Evolutionary conservation across 2,113 vertebrate species (phyloP), one percentile per base, ranked within the genome.

Genomic region (Leucosticte australis): DNA sequence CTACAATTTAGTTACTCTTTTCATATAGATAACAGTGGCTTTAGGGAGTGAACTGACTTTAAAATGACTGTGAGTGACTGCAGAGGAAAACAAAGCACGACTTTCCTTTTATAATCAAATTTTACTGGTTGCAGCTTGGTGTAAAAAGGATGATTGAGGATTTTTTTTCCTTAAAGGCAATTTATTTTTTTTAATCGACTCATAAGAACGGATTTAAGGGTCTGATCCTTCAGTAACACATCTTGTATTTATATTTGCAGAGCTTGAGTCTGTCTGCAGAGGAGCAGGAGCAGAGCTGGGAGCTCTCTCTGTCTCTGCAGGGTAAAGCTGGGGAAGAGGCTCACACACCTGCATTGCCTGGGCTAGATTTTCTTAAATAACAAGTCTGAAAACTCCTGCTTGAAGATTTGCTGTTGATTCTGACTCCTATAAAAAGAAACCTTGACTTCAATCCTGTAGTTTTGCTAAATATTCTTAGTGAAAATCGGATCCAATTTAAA

Each of bases 1-100:
- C 91, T 87, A 55, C 94, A 42, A 95, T 81, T 87, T 96, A 91
- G 94, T 90, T 93, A 95, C 85, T 91, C 87, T 95, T 86, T 53
- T 87, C 73, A 35, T 87, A 93, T 35, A 89, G 71, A 50, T 65
- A 81, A 64, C n/a, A 47, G 69, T 65, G 49, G 64, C 69, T 87
- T 82, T 91, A 71, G 33, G 56, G 60, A 71, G 39, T 33, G 57
- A 59, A 56, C 41, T 39, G 82, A 35, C 67, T 83, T 80, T 75
- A 84, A 55, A 81, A 60, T 7, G 24, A 52, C 30, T 95, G 62
- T 26, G 14, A 76, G 10, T 24, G 14, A 64, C 21, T 78, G 6
- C 67, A n/a, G 42, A 85, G 57, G 62, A 49, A 79, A 96, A 70
- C 62, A 10, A 49, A 60, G 16, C 30, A 9, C 28, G 56, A 26